phyloP scores from a whole-genome alignment of 2,888 invertebrate species.

The Pterostichus madidus region DNA sequence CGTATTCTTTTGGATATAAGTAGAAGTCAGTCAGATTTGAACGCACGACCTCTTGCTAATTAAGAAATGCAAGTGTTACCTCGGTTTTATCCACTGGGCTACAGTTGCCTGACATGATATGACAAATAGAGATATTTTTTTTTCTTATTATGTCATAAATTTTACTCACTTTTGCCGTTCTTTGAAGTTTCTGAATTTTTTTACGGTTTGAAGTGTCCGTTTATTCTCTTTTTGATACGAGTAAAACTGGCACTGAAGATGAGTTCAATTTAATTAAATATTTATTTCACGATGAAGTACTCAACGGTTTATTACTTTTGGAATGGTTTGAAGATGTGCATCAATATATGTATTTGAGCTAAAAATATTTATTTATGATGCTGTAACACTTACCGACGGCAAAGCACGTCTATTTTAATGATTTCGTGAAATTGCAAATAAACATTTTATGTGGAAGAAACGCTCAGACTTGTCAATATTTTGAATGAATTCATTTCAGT shows the following conservation, averaged over 20 bases:
- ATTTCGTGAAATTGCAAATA: constrained; percentile 23
- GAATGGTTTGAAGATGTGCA: constrained; percentile 31
- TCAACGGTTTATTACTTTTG: constrained; percentile 22
- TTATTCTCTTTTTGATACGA: too few relatives aligned
- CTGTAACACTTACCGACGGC: constrained; percentile 10
- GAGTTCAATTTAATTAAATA: constrained; percentile 3
- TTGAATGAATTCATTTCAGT: neutral
- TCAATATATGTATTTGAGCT: constrained; percentile 14
- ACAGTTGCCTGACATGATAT: too few relatives aligned
- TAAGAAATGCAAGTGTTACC: too few relatives aligned
- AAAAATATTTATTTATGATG: constrained; percentile 39
- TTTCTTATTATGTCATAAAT: too few relatives aligned
- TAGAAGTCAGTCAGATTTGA: too few relatives aligned
- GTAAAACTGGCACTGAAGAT: neutral
- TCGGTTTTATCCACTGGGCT: too few relatives aligned
- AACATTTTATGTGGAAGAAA: neutral
- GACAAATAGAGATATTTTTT: too few relatives aligned
- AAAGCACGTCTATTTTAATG: constrained; percentile 19
- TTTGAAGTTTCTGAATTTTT: too few relatives aligned
- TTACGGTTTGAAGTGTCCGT: too few relatives aligned
- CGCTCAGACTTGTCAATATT: constrained; percentile 7
- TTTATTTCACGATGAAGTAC: neutral
- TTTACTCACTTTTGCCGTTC: too few relatives aligned
- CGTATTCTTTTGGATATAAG: too few relatives aligned
- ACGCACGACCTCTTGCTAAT: too few relatives aligned